phyloP scores from a whole-genome alignment of 2,888 invertebrate genomes.

The Ophonus ardosiacus region DNA sequence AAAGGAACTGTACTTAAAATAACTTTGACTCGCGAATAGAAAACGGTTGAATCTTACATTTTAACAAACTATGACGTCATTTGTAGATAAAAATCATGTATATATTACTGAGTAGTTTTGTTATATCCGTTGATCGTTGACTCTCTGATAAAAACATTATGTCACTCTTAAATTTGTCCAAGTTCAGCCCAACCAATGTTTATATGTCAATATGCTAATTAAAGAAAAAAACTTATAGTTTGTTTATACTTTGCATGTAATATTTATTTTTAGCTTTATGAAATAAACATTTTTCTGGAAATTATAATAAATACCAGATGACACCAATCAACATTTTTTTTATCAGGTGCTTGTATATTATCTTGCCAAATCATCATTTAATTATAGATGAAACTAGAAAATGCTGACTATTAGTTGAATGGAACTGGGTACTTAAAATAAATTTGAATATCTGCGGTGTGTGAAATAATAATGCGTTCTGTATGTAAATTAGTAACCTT shows the following conservation, averaged over 20 bases:
- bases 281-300: slow-evolving; percentile 23
- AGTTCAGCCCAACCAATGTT: background rate
- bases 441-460: background rate
- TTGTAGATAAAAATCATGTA: slow-evolving; percentile 21
- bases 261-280: slow-evolving; percentile 37
- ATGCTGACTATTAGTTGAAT: background rate
- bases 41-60: slow-evolving; percentile 15
- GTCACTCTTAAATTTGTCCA: slow-evolving; percentile 16
- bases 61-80: slow-evolving; percentile 29
- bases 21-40: background rate
- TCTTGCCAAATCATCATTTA: background rate
- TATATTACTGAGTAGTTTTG: background rate
- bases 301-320: slow-evolving; percentile 10
- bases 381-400: background rate
- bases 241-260: slow-evolving; percentile 28
- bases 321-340: background rate
- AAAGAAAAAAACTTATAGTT: background rate
- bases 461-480: slow-evolving; percentile 4
- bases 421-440: slow-evolving; percentile 8
- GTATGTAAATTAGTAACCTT: slow-evolving; percentile 53
- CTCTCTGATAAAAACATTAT: slow-evolving; percentile 32
- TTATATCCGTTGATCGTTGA: slow-evolving; percentile 28
- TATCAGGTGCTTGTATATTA: background rate
- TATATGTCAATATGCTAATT: slow-evolving; percentile 33
- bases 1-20: background rate